Percentiles rank a stretch among this genome's conserved stretches.
phyloP scores from a whole-genome alignment of 2,113 vertebrate species.

The Apteryx mantelli region DNA sequence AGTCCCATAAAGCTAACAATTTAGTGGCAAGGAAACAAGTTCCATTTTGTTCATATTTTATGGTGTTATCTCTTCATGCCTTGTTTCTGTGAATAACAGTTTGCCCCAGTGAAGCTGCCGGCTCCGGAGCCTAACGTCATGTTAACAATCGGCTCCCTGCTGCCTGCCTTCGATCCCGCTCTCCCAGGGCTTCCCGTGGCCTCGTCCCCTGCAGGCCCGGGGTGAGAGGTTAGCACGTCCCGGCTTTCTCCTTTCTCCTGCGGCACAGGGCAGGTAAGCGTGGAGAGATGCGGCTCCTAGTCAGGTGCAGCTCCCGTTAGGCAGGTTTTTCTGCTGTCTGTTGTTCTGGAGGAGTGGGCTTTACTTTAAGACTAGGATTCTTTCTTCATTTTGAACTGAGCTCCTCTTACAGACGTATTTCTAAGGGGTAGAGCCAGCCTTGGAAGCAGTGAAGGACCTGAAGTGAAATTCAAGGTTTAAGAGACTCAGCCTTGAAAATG shows the following conservation, averaged over 20 bases:
- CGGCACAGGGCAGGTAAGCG: conserved; percentile 39
- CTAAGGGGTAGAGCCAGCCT: neutral
- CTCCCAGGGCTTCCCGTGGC: conserved; percentile 40
- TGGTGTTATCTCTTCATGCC: conserved; percentile 70
- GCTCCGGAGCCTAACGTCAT: conserved; percentile 21
- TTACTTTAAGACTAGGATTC: neutral
- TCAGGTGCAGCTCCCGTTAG: neutral
- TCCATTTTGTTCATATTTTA: conserved; percentile 76
- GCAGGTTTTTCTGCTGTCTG: neutral
- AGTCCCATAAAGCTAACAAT: conserved; percentile 83
- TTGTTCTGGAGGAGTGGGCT: neutral
- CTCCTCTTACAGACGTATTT: neutral
- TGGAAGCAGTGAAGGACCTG: neutral
- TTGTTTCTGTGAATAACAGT: conserved; percentile 67
- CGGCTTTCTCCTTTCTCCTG: conserved; percentile 52
- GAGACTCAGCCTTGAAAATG: neutral
- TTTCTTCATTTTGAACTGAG: neutral
- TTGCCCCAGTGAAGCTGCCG: conserved; percentile 41
- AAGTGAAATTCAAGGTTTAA: neutral
- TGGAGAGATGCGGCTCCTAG: conserved; percentile 15
- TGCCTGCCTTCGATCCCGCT: conserved; percentile 50
- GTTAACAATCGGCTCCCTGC: conserved; percentile 44
- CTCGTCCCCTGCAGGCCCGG: conserved; percentile 48
- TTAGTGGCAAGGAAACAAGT: conserved; percentile 77
- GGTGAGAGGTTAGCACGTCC: conserved; percentile 68